These are phyloP conservation scores for Anabas testudineus DNA, from an alignment of 2,797 vertebrate genomes.

Conservation along the genomic window DNA sequence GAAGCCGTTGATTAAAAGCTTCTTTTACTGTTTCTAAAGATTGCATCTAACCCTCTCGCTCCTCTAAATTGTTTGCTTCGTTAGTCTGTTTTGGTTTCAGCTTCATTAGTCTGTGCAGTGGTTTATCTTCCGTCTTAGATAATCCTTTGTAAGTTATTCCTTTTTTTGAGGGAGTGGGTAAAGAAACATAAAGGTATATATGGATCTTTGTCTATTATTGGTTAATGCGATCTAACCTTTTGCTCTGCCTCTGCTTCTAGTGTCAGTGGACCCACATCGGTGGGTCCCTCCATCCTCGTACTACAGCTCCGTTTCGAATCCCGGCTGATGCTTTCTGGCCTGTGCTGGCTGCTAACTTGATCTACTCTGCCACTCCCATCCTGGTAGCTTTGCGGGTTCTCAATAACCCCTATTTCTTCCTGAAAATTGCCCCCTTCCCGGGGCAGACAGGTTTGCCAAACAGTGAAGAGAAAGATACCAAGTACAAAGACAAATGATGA, in stretches of 20 bases:
- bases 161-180: conserved; percentile 13
- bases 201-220: no score
- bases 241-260: conserved; percentile 73
- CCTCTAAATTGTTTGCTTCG: conserved; percentile 26
- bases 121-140: conserved; percentile 20
- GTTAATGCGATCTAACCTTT: conserved; percentile 8
- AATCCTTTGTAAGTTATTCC: neutral
- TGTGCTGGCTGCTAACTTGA: conserved; percentile 84
- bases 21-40: conserved; percentile 27
- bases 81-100: neutral
- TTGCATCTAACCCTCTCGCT: conserved; percentile 30
- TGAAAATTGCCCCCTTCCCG: conserved; percentile 61
- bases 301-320: conserved; percentile 88
- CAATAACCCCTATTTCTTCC: conserved; percentile 86
- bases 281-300: conserved; percentile 88
- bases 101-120: conserved; percentile 5
- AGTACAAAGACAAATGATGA: conserved; percentile 76
- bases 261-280: conserved; percentile 91
- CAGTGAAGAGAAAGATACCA: conserved; percentile 84
- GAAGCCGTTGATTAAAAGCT: conserved; percentile 52
- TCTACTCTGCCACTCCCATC: conserved; percentile 83
- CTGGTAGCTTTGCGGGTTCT: conserved; percentile 87
- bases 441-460: conserved; percentile 73
- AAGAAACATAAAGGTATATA: conserved; percentile 9
- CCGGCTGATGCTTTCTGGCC: conserved; percentile 80